Evolutionary conservation across 2,888 invertebrate species (phyloP).

Genomic region (Fissipunctia ypsillon): DNA sequence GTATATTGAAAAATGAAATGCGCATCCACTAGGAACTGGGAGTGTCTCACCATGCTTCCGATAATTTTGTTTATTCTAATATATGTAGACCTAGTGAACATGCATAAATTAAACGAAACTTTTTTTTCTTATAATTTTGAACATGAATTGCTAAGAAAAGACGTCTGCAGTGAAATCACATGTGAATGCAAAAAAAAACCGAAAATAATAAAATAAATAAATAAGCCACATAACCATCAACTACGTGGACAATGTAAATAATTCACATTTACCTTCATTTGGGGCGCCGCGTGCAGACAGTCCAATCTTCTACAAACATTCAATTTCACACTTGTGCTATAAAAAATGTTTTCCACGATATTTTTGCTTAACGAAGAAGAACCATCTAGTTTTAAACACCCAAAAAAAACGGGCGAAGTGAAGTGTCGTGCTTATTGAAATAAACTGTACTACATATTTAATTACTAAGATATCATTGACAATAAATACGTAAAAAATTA

Average conservation of each 20-base stretch:
- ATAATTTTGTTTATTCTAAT: slow-evolving; percentile 72
- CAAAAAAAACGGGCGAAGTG: slow-evolving; percentile 74
- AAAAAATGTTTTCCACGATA: slow-evolving; percentile 65
- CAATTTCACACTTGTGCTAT: slow-evolving; percentile 73
- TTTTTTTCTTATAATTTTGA: slow-evolving; percentile 67
- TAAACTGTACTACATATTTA: slow-evolving; percentile 69
- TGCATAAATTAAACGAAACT: slow-evolving; percentile 74
- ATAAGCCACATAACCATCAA: slow-evolving; percentile 89
- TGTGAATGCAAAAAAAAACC: slow-evolving; percentile 88
- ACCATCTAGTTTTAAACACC: slow-evolving; percentile 67
- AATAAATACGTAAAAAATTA: slow-evolving; percentile 78
- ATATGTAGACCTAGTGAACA: slow-evolving; percentile 75
- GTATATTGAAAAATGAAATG: slow-evolving; percentile 84
- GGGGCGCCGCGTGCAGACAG: slow-evolving; percentile 71
- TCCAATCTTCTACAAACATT: slow-evolving; percentile 78
- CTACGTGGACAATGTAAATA: slow-evolving; percentile 81
- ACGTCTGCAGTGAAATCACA: slow-evolving; percentile 90
- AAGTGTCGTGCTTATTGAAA: slow-evolving; percentile 78
- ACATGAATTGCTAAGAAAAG: slow-evolving; percentile 87
- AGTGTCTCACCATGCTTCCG: slow-evolving; percentile 77
- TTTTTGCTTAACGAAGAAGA: slow-evolving; percentile 70
- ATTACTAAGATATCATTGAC: slow-evolving; percentile 68
- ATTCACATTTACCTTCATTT: slow-evolving; percentile 82
- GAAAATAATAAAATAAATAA: slow-evolving; percentile 86
- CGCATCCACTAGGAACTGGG: slow-evolving; percentile 81